Percentiles rank a stretch among this genome's conserved stretches.
phyloP scores from a whole-genome alignment of 2,797 vertebrate genomes.

The Anabacerthia variegaticeps region DNA sequence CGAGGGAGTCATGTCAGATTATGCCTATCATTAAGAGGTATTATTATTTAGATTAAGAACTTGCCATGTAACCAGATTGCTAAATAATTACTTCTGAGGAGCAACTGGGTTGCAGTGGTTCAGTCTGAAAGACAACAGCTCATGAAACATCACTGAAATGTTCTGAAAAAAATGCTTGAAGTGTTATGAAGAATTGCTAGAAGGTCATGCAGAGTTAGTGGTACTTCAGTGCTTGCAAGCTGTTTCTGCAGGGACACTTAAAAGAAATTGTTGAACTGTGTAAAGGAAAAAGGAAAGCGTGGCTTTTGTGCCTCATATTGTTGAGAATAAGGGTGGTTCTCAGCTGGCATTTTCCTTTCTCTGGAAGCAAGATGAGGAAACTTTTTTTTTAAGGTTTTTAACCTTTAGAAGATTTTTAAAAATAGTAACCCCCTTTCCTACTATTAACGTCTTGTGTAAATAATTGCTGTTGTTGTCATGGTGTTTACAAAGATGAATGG shows the following conservation, averaged over 20 bases:
- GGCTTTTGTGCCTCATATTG: neutral
- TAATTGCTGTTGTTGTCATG: neutral
- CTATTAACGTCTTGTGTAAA: slow-evolving; percentile 2
- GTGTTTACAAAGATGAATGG: neutral
- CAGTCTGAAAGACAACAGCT: neutral
- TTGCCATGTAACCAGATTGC: neutral
- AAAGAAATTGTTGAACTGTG: neutral
- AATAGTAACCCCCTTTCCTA: neutral
- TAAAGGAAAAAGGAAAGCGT: neutral
- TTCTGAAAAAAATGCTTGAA: neutral
- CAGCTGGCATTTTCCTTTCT: neutral
- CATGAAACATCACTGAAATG: neutral
- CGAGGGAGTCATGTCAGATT: neutral
- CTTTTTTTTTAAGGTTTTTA: neutral
- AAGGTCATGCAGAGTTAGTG: neutral
- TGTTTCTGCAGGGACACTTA: neutral
- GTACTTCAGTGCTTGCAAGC: neutral
- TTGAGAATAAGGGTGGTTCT: neutral
- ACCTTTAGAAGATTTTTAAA: neutral
- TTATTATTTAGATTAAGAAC: neutral
- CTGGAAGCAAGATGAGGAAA: neutral
- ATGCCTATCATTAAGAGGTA: neutral
- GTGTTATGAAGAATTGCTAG: neutral
- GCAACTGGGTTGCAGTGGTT: neutral
- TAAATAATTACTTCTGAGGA: neutral